phyloP scores from a whole-genome alignment of 2,797 vertebrate species.

The Sciurus carolinensis region DNA sequence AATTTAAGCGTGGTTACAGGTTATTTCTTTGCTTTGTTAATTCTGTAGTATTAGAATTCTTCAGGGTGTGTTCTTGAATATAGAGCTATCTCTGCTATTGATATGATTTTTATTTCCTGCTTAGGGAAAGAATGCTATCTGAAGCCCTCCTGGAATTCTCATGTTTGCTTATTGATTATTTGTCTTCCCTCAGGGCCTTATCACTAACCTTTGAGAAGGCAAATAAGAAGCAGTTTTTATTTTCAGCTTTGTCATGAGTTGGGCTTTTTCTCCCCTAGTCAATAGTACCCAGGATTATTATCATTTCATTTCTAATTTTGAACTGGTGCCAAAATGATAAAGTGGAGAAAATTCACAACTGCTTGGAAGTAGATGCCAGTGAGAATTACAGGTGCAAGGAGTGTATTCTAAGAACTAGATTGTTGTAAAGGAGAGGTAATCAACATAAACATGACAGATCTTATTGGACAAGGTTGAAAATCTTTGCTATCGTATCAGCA shows the following conservation, averaged over 20 bases:
- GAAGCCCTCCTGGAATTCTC: conserved; percentile 71
- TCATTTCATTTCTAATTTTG: conserved; percentile 67
- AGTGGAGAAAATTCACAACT: conserved; percentile 77
- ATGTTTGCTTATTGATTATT: conserved; percentile 80
- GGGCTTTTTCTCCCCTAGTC: conserved; percentile 63
- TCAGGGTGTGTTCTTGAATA: conserved; percentile 46
- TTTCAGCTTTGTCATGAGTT: conserved; percentile 69
- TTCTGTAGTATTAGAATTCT: conserved; percentile 30
- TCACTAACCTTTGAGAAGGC: conserved; percentile 79
- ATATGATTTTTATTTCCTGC: conserved; percentile 73
- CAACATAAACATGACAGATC: conserved; percentile 44
- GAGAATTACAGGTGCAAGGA: not conserved
- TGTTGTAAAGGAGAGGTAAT: conserved; percentile 40
- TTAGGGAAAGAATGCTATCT: conserved; percentile 62
- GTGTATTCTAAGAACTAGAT: not conserved
- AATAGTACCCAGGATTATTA: conserved; percentile 72
- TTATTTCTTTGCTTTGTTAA: conserved; percentile 32
- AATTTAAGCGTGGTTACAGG: not conserved
- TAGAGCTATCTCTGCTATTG: not conserved
- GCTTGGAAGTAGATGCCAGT: conserved; percentile 51
- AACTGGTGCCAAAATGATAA: conserved; percentile 75
- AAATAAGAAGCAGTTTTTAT: conserved; percentile 78
- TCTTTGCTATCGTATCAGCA: conserved; percentile 67
- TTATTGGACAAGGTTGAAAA: conserved; percentile 22
- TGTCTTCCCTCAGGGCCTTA: conserved; percentile 66